phyloP scores from a whole-genome alignment of 2,113 vertebrate genomes.

The Felis chaus region DNA sequence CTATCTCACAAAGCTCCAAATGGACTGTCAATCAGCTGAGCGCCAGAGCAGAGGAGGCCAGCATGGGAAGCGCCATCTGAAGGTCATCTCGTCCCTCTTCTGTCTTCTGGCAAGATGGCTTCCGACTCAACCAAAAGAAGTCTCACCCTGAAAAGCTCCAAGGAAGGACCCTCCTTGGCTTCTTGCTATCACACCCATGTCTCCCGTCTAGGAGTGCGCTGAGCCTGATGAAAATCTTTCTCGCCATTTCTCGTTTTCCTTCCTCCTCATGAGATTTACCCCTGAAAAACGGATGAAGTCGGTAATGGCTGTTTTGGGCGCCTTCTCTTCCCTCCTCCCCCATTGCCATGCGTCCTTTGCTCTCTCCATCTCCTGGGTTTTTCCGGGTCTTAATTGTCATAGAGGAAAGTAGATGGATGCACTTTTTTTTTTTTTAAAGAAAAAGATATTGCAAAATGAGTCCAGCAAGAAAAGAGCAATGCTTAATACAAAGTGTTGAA shows the following conservation, averaged over 20 bases:
- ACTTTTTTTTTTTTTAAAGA: not conserved
- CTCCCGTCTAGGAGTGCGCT: not conserved
- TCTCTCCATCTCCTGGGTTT: not conserved
- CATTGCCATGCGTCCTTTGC: not conserved
- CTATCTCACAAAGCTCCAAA: not conserved
- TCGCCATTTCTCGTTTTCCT: not conserved
- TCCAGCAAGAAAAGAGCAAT: not conserved
- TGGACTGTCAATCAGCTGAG: not conserved
- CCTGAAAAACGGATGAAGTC: not conserved
- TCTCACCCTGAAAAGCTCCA: not conserved
- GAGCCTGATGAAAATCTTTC: not conserved
- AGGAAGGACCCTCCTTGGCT: not conserved
- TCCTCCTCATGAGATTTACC: not conserved
- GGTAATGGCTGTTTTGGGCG: not conserved
- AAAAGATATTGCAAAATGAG: not conserved
- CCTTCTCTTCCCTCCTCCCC: not conserved
- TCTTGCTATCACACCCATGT: not conserved
- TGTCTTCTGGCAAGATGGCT: not conserved
- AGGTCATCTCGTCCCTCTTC: not conserved
- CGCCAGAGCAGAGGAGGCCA: fast-evolving
- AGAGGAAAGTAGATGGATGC: not conserved
- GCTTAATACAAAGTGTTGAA: constrained; percentile 41
- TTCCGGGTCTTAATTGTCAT: not conserved
- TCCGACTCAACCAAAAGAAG: not conserved
- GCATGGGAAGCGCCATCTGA: fast-evolving